phyloP scores from a whole-genome alignment of 2,113 vertebrate species.

The Thalassoma bifasciatum region DNA sequence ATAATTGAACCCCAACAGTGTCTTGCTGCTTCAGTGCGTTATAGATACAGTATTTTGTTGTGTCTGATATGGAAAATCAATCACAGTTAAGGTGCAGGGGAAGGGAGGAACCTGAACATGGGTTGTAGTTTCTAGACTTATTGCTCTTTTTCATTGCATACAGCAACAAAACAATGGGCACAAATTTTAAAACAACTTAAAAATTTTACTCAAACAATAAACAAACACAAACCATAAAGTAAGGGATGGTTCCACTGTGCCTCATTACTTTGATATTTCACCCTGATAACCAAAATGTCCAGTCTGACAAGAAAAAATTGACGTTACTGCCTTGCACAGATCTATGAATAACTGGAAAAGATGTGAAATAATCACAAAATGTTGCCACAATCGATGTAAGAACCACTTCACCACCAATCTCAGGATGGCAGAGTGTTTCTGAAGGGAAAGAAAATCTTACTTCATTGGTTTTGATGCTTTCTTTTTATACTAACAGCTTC shows the following conservation, averaged over 20 bases:
- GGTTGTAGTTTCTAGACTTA: background rate
- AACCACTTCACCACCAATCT: too few species aligned
- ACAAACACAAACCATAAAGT: too few species aligned
- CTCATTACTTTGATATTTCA: constrained; percentile 20
- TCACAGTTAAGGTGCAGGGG: background rate
- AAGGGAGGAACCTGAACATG: background rate
- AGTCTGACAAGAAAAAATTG: background rate
- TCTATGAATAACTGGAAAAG: constrained; percentile 10
- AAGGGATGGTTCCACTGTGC: constrained; percentile 3
- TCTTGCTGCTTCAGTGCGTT: background rate
- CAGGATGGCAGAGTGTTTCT: background rate
- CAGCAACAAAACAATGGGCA: too few species aligned
- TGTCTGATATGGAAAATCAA: background rate
- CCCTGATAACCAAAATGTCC: background rate
- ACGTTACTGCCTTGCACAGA: constrained; percentile 11
- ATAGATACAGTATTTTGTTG: background rate
- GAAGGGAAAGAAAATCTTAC: background rate
- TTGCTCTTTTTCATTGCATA: too few species aligned
- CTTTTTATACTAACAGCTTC: background rate
- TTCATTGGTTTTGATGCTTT: background rate
- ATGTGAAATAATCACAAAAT: constrained; percentile 41
- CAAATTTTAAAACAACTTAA: too few species aligned
- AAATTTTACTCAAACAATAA: too few species aligned
- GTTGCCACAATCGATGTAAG: background rate
- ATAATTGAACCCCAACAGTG: constrained; percentile 19